phyloP scores from a whole-genome alignment of 2,888 invertebrate genomes.

The Meteorus colon region DNA sequence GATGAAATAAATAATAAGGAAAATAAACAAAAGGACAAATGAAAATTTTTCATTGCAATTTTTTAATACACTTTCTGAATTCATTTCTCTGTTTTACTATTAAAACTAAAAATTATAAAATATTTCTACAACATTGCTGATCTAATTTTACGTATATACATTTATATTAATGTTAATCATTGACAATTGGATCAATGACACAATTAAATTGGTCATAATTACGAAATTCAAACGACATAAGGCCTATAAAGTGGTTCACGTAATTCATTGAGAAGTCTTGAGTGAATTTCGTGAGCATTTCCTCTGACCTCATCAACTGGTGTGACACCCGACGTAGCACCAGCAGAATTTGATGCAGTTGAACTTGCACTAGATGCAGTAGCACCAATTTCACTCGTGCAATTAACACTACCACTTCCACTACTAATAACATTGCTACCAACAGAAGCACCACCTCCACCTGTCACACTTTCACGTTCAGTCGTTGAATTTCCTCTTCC shows the following conservation, averaged over 20 bases:
- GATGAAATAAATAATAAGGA: no score
- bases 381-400: constrained; percentile 32
- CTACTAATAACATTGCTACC: neutral
- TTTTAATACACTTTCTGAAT: neutral
- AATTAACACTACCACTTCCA: constrained; percentile 16
- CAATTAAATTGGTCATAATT: neutral
- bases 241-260: constrained; percentile 72
- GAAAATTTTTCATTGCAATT: neutral
- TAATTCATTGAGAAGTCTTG: constrained; percentile 63
- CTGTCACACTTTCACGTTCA: constrained; percentile 30
- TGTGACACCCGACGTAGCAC: constrained; percentile 40
- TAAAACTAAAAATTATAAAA: neutral
- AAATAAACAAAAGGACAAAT: neutral
- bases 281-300: constrained; percentile 60
- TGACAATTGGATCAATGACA: neutral
- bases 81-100: neutral
- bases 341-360: constrained; percentile 40
- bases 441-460: neutral
- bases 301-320: constrained; percentile 61
- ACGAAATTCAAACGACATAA: constrained; percentile 67
- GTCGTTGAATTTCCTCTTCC: constrained; percentile 57
- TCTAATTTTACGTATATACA: constrained; percentile 11
- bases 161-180: constrained; percentile 30
- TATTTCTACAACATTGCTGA: neutral
- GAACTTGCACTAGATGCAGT: constrained; percentile 34